phyloP scores from a whole-genome alignment of 2,888 invertebrate species.

The Ichneumoninae sp. region DNA sequence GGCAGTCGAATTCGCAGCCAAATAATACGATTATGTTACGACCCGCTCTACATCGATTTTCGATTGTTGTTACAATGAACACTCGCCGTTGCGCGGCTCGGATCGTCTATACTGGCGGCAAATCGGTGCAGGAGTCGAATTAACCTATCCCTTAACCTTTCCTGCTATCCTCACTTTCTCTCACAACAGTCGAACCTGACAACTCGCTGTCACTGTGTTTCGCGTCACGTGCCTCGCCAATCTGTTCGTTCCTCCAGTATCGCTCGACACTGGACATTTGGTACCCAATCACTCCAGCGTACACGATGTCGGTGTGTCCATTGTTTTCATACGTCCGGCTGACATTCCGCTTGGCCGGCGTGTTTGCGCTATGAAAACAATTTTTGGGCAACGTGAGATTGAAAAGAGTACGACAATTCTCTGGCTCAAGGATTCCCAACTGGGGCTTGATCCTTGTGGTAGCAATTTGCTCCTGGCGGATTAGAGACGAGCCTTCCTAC shows the following conservation, averaged over 20 bases:
- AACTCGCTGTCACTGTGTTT: background rate
- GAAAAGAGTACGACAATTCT: slow-evolving; percentile 24
- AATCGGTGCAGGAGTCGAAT: background rate
- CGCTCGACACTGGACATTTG: background rate
- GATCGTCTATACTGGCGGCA: background rate
- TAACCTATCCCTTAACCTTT: background rate
- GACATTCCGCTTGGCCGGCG: background rate
- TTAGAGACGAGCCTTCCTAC: slow-evolving; percentile 42
- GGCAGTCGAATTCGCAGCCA: background rate
- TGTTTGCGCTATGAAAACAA: background rate
- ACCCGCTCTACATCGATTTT: background rate
- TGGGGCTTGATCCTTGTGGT: slow-evolving; percentile 1
- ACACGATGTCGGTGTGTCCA: background rate
- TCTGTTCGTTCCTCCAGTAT: background rate
- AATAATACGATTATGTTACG: slow-evolving; percentile 3
- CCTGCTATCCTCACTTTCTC: background rate
- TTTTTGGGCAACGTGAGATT: background rate
- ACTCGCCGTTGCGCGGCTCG: background rate
- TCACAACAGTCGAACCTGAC: background rate
- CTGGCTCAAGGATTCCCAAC: slow-evolving; percentile 19
- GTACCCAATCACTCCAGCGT: background rate
- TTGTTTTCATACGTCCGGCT: background rate
- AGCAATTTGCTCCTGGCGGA: slow-evolving; percentile 41
- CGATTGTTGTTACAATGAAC: background rate
- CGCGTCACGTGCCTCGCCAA: background rate